Percentiles rank a stretch among this genome's conserved stretches.
phyloP scores from a whole-genome alignment of 92 coral and sea anemone genomes.

The Porites divaricata region DNA sequence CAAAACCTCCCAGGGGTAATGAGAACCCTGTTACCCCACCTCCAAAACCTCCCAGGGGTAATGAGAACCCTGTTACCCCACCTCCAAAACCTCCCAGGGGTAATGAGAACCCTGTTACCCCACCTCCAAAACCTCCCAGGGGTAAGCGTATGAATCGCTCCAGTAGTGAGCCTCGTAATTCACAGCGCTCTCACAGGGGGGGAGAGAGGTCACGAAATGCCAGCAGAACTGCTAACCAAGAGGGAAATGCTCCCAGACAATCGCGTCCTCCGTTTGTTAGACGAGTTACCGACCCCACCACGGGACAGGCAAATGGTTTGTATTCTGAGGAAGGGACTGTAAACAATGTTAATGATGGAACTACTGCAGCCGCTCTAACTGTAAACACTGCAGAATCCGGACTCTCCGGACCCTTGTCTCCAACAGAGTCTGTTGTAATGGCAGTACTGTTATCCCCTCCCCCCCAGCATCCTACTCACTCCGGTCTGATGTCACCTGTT shows the following conservation, averaged over 20 bases:
- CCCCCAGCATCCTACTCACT: conserved; percentile 13
- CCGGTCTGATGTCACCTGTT: conserved; percentile 20
- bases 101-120: conserved; percentile 13
- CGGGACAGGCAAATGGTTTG: conserved; percentile 1
- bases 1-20: no score
- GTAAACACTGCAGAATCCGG: conserved; percentile 1
- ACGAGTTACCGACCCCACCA: conserved; percentile 29
- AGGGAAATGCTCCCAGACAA: not conserved
- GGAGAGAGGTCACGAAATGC: conserved; percentile 27
- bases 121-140: conserved; percentile 59
- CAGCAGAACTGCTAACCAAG: conserved; percentile 5
- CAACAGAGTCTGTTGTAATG: conserved; percentile 63
- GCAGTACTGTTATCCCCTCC: conserved; percentile 63
- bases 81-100: no score
- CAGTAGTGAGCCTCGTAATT: conserved; percentile 78
- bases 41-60: no score
- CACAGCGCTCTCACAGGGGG: conserved; percentile 48
- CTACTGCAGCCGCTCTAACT: not conserved
- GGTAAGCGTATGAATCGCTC: conserved; percentile 75
- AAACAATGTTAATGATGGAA: not conserved
- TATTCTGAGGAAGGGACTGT: not conserved
- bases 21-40: no score
- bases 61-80: no score
- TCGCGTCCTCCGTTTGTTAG: conserved; percentile 41
- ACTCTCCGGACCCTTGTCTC: conserved; percentile 9